Conservation (phyloP, 2,113 vertebrate species). For the Indri indri region DNA sequence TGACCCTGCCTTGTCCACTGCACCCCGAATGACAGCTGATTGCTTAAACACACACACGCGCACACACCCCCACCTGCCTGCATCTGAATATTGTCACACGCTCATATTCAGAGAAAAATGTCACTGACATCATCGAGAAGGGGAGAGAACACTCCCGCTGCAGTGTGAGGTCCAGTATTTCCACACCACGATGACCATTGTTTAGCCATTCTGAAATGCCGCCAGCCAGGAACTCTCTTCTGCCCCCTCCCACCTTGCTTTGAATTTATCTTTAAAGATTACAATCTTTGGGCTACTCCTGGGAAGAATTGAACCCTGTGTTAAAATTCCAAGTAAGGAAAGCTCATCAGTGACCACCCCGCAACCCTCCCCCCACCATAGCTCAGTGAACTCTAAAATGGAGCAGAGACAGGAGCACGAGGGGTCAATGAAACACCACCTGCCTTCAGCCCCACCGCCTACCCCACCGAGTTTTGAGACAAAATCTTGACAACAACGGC, state of each 20-base stretch:
- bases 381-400: background rate
- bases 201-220: background rate
- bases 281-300: background rate
- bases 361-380: rapidly evolving
- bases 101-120: background rate
- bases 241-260: rapidly evolving
- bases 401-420: background rate
- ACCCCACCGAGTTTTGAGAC: background rate
- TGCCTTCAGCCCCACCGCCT: rapidly evolving
- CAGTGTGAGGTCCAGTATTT: too few species aligned
- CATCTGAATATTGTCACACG: rapidly evolving
- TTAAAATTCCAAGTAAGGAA: background rate
- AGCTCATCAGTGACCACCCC: background rate
- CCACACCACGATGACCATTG: background rate
- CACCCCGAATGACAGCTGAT: background rate
- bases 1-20: background rate
- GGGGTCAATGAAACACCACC: background rate
- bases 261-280: background rate
- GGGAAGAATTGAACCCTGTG: background rate
- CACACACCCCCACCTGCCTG: rapidly evolving
- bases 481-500: background rate
- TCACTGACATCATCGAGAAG: background rate
- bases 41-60: rapidly evolving
- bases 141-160: background rate
- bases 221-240: background rate